These are phyloP conservation scores for Neelides sp. DNA, from an alignment of 1,140 invertebrate species.

Conservation along the genomic window DNA sequence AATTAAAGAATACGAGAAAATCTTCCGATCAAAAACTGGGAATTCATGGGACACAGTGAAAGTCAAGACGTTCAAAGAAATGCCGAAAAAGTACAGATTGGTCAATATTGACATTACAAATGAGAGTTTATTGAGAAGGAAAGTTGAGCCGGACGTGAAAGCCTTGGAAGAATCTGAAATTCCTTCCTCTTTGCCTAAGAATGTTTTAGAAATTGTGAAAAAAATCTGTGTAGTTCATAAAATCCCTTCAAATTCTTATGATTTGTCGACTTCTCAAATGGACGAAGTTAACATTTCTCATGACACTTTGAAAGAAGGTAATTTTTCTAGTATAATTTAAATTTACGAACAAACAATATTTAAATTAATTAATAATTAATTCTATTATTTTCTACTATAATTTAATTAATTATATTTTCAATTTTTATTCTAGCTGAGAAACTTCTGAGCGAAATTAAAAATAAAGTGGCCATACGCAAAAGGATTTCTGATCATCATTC, in stretches of 20 bases:
- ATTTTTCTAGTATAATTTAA: no score
- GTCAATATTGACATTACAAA: constrained; percentile 34
- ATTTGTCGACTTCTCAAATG: no score
- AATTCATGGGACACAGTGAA: constrained; percentile 40
- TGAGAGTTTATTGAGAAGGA: constrained; percentile 16
- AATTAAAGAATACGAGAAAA: constrained; percentile 41
- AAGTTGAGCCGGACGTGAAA: constrained; percentile 36
- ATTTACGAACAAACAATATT: no score
- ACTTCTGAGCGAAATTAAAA: background rate
- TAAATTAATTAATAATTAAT: background rate
- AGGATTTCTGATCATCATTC: no score
- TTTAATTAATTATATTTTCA: background rate
- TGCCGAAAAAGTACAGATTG: constrained; percentile 40
- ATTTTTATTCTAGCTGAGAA: background rate
- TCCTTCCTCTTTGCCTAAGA: constrained; percentile 22
- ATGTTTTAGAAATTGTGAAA: background rate
- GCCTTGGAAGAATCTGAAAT: constrained; percentile 2
- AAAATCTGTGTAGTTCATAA: constrained; percentile 16
- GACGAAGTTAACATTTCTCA: no score
- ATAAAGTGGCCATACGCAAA: background rate
- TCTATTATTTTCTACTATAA: background rate
- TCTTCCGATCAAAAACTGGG: constrained; percentile 43
- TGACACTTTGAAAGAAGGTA: no score
- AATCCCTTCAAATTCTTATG: no score
- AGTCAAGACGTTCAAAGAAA: constrained; percentile 34